Evolutionary conservation across 2,888 invertebrate species (phyloP).

Genomic region (Phasia obesa): DNA sequence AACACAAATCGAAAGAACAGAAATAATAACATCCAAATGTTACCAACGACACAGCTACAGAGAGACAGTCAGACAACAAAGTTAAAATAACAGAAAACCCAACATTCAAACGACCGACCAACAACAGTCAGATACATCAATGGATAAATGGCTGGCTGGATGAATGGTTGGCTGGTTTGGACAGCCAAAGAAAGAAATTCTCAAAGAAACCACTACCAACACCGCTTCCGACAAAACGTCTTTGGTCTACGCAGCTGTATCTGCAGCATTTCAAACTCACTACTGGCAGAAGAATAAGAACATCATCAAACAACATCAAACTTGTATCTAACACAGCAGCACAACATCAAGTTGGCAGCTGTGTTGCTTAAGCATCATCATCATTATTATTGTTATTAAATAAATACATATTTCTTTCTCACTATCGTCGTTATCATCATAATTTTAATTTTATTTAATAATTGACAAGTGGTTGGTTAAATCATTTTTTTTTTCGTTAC

Average conservation of each 20-base stretch:
- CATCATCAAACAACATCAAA: conserved; percentile 43
- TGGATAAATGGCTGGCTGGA: conserved; percentile 35
- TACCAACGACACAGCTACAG: conserved; percentile 27
- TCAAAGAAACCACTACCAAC: conserved; percentile 58
- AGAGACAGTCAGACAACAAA: conserved; percentile 40
- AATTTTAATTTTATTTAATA: background rate
- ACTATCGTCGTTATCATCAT: background rate
- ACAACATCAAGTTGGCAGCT: background rate
- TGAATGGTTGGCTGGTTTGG: conserved; percentile 33
- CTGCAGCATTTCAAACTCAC: conserved; percentile 48
- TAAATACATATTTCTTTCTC: no score
- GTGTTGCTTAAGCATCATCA: background rate
- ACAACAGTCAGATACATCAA: conserved; percentile 47
- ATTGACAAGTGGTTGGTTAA: background rate
- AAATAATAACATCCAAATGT: conserved; percentile 53
- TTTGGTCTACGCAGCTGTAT: conserved; percentile 25
- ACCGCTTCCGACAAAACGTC: conserved; percentile 20
- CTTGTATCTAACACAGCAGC: conserved; percentile 5
- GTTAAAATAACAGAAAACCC: conserved; percentile 55
- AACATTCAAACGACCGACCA: conserved; percentile 47
- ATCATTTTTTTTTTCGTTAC: no score
- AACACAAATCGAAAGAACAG: conserved; percentile 44
- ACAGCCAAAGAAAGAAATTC: conserved; percentile 59
- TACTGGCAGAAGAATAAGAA: conserved; percentile 30
- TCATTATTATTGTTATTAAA: no score